Base-by-base conservation (phyloP, 2,113 vertebrate species). In the Xenus cinereus region DNA sequence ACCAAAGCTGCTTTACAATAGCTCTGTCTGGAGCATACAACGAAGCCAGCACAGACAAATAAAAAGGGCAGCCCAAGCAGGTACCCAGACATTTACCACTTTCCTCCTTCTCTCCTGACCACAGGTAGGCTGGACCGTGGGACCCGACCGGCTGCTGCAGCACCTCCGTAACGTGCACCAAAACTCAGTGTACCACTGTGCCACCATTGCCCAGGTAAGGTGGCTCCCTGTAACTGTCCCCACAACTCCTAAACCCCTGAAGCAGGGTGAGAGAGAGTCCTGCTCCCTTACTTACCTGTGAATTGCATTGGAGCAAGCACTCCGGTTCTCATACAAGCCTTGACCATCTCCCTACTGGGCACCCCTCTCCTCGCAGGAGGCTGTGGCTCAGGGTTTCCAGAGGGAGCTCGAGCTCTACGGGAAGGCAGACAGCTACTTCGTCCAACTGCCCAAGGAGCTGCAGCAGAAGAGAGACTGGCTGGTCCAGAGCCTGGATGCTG, bases 51-150 rank as follows among this genome's bases (percentile, higher is more conserved):
- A 33, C 22, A 80, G 68, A 23, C 50, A 78, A 68, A 83, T 32
- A 41, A 77, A 41, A 77, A 80, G 39, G 16, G 15, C 50, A 90
- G 39, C 57, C 23, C 4, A 2, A 59, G 75, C 21, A 84, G 53
- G 60, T 35, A 45, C 37, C 14, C 16, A 50, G 28, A 79, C 13
- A 63, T 80, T 96, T 50, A 93, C 3, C 63, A 45, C 57, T 10
- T 35, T 57, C 21, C 7, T 66, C 8, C 15, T 85, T 50, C 9
- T 89, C 57, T 91, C 51, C 74, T 71, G 71, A 60, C 87, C 10
- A 9, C 90, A 99, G 99, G 99, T 99, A 91, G 99, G 99, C 97
- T 99, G 99, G 99, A 98, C 95, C 3, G 97, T 99, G 8, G 97
- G 99, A 51, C 98, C 99, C 0, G 91, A 98, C n/a, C 66, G 60